A percentile compares a stretch with the other conserved stretches of the same genome.
These are phyloP conservation scores for Tipula helvola DNA, from an alignment of 2,888 invertebrate species.

Conservation along the genomic window DNA sequence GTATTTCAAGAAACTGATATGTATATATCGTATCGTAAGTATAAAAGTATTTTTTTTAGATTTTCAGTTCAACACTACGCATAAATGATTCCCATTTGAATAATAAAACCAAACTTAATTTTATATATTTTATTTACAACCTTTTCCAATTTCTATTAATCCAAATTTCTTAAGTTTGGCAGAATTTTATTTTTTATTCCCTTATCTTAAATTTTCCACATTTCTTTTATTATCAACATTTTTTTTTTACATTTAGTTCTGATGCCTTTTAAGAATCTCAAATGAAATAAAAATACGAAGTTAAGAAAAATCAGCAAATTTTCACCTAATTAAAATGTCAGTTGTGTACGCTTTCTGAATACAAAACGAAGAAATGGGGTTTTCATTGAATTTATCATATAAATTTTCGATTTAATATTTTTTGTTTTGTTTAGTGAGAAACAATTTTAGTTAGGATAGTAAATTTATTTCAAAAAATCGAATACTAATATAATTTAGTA, in stretches of 20 bases:
- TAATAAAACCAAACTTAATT: not conserved
- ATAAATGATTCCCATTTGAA: not conserved
- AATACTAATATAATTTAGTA: not conserved
- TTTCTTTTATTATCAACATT: not conserved
- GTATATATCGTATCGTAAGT: not conserved
- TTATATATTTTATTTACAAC: not conserved
- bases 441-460: not conserved
- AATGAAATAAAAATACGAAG: not conserved
- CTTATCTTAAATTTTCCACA: not conserved
- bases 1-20: not conserved
- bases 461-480: not conserved
- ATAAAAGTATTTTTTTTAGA: not conserved
- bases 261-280: not conserved
- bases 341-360: not conserved
- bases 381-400: not conserved
- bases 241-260: not conserved
- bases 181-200: not conserved
- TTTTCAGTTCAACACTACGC: not conserved
- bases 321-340: slow-evolving; percentile 7
- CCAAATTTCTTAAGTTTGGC: not conserved
- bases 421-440: not conserved
- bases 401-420: not conserved
- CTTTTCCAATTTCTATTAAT: not conserved
- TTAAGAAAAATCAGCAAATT: not conserved
- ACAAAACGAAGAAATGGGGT: not conserved